These are phyloP conservation scores for Tiliacea aurago DNA, from an alignment of 2,888 invertebrate genomes.

Conservation along the genomic window DNA sequence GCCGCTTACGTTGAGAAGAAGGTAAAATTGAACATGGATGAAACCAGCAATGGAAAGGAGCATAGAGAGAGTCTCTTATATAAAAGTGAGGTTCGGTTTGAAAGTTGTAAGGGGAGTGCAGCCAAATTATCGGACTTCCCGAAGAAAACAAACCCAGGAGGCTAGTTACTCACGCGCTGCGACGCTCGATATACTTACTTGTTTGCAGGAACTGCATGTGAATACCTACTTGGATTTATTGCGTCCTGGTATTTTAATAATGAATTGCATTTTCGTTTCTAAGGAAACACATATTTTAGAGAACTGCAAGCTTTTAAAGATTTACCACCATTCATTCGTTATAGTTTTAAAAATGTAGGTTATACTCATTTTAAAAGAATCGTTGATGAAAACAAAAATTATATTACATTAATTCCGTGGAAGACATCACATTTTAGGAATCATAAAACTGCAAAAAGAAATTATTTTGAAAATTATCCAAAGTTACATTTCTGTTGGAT, in stretches of 20 bases:
- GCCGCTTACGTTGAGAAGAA: conserved; percentile 37
- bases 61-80: not conserved
- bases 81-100: conserved; percentile 13
- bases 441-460: no score
- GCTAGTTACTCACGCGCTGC: conserved; percentile 72
- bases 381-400: not conserved
- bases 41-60: conserved; percentile 66
- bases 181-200: conserved; percentile 70
- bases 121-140: conserved; percentile 83
- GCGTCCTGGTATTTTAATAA: conserved; percentile 42
- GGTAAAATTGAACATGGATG: fast-evolving
- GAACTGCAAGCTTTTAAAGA: not conserved
- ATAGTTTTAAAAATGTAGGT: not conserved
- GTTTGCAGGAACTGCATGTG: conserved; percentile 52
- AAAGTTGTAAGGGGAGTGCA: conserved; percentile 72
- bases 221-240: conserved; percentile 53
- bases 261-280: not conserved
- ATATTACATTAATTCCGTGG: not conserved
- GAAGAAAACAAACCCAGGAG: conserved; percentile 80
- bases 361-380: not conserved
- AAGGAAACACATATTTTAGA: no score
- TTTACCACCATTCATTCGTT: not conserved
- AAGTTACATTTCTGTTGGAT: no score
- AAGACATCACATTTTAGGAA: no score
- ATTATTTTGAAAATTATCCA: no score